Conservation (phyloP, 1,140 invertebrate genomes). For the Chironomus tepperi region DNA sequence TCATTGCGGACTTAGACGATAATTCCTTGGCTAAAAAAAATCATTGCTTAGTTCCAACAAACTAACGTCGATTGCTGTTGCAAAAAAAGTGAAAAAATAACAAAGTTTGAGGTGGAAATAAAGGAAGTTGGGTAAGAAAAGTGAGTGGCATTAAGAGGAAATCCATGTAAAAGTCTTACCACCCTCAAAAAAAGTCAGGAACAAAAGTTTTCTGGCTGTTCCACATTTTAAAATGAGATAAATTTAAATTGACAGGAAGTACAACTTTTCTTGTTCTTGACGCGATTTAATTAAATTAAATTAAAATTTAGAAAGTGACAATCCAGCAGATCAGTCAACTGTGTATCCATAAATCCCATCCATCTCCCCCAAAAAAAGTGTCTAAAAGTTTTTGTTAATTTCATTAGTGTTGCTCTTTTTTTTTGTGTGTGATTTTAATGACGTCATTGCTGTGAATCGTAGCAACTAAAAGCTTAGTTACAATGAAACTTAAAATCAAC, state of each 20-base stretch:
- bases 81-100: too few species aligned
- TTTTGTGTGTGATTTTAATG: not conserved
- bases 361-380: too few species aligned
- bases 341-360: too few species aligned
- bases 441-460: not conserved
- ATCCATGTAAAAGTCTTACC: not conserved
- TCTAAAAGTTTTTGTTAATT: not conserved
- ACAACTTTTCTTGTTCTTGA: too few species aligned
- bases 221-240: not conserved
- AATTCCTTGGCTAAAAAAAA: not conserved
- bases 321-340: too few species aligned
- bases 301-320: too few species aligned
- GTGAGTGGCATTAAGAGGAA: slow-evolving; percentile 6
- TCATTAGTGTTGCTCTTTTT: not conserved
- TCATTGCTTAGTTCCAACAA: not conserved
- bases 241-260: not conserved
- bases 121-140: not conserved
- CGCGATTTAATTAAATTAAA: too few species aligned
- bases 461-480: not conserved
- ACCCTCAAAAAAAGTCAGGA: not conserved
- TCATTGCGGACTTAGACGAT: not conserved
- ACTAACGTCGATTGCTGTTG: not conserved
- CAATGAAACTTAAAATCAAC: not conserved
- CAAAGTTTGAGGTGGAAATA: not conserved
- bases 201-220: not conserved